These are phyloP conservation scores for Cephalotes varians DNA, from an alignment of 2,888 invertebrate species.

Conservation along the genomic window DNA sequence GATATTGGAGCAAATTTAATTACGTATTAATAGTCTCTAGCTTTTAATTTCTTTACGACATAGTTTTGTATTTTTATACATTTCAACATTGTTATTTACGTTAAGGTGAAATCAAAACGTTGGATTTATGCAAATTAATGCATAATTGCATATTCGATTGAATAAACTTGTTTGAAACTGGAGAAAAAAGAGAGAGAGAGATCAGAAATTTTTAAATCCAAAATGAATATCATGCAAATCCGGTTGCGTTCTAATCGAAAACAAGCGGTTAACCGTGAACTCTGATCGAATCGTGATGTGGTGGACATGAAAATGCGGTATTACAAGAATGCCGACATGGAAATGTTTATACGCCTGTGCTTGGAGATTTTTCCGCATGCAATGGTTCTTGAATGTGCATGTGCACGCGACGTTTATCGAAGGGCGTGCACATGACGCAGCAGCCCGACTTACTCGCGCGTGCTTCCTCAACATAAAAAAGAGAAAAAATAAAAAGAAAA, in stretches of 20 bases:
- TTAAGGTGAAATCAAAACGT: neutral
- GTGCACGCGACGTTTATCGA: constrained; percentile 68
- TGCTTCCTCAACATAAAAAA: constrained; percentile 19
- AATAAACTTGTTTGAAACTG: neutral
- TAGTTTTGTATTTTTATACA: neutral
- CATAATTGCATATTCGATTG: neutral
- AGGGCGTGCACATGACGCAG: constrained; percentile 62
- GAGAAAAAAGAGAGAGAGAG: neutral
- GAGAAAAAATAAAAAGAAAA: constrained; percentile 38
- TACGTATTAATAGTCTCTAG: neutral
- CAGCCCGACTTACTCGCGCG: constrained; percentile 24
- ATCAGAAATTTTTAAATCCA: neutral
- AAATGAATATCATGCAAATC: constrained; percentile 40
- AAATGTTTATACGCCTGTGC: constrained; percentile 58
- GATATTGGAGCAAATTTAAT: neutral
- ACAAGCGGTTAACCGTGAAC: constrained; percentile 35
- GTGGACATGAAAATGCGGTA: constrained; percentile 23
- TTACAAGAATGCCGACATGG: constrained; percentile 44
- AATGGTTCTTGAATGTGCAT: constrained; percentile 57
- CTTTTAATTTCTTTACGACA: too few species aligned
- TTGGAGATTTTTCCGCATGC: constrained; percentile 57
- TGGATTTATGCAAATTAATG: neutral
- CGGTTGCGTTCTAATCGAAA: constrained; percentile 30
- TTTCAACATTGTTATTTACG: neutral
- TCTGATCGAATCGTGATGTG: constrained; percentile 34